These are phyloP conservation scores for Planiliza haematocheilus DNA, from an alignment of 2,113 vertebrate genomes.

Conservation along the genomic window DNA sequence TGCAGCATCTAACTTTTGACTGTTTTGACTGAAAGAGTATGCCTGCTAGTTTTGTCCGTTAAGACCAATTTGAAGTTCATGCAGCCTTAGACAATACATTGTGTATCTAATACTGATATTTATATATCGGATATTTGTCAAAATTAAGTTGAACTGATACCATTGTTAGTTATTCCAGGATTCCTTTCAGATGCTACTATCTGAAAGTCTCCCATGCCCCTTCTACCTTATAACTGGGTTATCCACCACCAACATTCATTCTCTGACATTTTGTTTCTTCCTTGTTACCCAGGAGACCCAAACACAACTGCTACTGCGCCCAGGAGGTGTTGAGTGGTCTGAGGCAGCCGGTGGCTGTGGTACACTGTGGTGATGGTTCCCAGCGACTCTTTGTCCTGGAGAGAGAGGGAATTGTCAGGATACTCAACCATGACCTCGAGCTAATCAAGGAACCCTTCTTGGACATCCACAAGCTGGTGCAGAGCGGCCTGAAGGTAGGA, in stretches of 20 bases:
- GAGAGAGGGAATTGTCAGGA: slow-evolving; percentile 96
- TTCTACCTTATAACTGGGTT: slow-evolving; percentile 44
- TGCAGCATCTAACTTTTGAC: neutral
- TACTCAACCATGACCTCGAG: slow-evolving; percentile 90
- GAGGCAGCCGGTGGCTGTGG: slow-evolving; percentile 90
- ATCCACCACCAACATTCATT: slow-evolving; percentile 28
- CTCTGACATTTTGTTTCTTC: slow-evolving; percentile 70
- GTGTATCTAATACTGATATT: no score
- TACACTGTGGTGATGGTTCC: slow-evolving; percentile 94
- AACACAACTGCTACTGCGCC: slow-evolving; percentile 98
- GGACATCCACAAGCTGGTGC: slow-evolving; percentile 98
- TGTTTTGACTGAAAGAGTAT: neutral
- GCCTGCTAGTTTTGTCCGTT: neutral
- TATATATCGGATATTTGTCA: neutral
- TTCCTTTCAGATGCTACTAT: slow-evolving; percentile 7
- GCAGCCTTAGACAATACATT: neutral
- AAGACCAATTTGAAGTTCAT: neutral
- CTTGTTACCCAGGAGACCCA: slow-evolving; percentile 92
- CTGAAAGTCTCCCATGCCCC: neutral
- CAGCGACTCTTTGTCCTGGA: slow-evolving; percentile 97
- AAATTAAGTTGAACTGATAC: neutral
- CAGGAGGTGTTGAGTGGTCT: slow-evolving; percentile 94
- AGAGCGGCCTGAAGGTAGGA: slow-evolving; percentile 97
- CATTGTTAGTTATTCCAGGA: neutral
- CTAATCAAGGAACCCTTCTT: slow-evolving; percentile 96